Percentiles rank a stretch among this genome's conserved stretches.
Conservation (phyloP, 2,797 vertebrate species). For the Oreortyx pictus region DNA sequence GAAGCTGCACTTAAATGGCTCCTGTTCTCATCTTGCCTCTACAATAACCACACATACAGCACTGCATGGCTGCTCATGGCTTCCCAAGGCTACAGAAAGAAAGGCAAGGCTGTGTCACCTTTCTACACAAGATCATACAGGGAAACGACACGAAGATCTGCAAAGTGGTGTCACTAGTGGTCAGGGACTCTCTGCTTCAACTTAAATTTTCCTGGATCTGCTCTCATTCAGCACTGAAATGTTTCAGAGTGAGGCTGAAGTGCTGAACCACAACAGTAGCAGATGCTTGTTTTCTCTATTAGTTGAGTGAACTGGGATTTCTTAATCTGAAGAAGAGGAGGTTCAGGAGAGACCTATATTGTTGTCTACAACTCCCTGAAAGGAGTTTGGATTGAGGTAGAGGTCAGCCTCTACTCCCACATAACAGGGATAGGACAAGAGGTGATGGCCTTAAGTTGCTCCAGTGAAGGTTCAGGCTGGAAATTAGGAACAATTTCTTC, state of each 20-base stretch:
- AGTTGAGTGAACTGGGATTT: not conserved
- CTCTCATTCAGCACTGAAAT: not conserved
- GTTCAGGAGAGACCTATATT: not conserved
- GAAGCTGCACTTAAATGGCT: not conserved
- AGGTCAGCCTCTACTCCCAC: no score
- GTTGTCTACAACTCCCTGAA: no score
- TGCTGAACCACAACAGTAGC: not conserved
- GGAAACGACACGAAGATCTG: not conserved
- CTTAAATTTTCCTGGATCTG: not conserved
- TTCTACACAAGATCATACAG: not conserved
- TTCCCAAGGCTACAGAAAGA: not conserved
- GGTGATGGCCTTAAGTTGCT: not conserved
- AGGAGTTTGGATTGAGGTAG: no score
- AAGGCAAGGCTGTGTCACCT: not conserved
- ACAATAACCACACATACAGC: not conserved
- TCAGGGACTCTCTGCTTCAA: not conserved
- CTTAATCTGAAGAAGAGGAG: not conserved
- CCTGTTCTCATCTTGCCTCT: not conserved
- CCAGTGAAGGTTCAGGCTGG: not conserved
- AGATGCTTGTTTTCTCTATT: not conserved
- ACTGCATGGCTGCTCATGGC: not conserved
- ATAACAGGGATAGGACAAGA: not conserved
- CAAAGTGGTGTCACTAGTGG: fast-evolving
- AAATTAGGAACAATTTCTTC: not conserved
- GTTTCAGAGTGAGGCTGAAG: not conserved